Evolutionary conservation across 2,797 vertebrate species (phyloP), one percentile per base, ranked within the genome.

Genomic region (Nannoperca obscura): DNA sequence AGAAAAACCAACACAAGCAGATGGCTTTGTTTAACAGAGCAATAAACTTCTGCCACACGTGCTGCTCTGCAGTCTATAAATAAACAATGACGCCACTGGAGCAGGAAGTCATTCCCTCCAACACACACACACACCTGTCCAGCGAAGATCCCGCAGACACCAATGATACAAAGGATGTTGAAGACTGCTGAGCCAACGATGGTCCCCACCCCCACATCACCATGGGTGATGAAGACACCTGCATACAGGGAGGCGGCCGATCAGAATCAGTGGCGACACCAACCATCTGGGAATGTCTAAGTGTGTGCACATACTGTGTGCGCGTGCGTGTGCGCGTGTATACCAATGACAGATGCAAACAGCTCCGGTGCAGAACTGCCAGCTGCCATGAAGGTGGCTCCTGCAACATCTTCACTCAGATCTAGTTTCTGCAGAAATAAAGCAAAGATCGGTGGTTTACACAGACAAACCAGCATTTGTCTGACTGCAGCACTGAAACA

Each of bases 321-420:
- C 38, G 38, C n/a, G 2, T 11, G 32, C 6, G 32, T 34, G 54
- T 38, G 55, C 32, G 58, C 54, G 27, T 11, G 24, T 40, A 17
- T 64, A 99, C 98, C 98, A 76, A 99, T 99, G 68, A 99, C 89
- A 8, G 98, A 99, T 44, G 98, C 97, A 88, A 99, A 99, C 46
- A 99, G 95, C 84, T 99, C 98, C 1, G 98, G 98, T 0, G 98
- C 98, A 2, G 98, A 99, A 91, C 98, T 99, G 84, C 98, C 98
- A 17, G 98, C 98, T 76, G 98, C 98, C 98, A 99, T 99, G 92
- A 99, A 99, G 24, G 98, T 99, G 71, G 98, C 98, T 82, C 98
- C 98, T 1, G 98, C 98, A 52, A 99, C 98, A 76, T 99, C 98
- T 92, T 97, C 98, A 50, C 97, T 99, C 84, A 99, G 92, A 90